A percentile compares a stretch with the other conserved stretches of the same genome.
phyloP scores from a whole-genome alignment of 1,140 invertebrate genomes.

The Sarcophaga bullata region DNA sequence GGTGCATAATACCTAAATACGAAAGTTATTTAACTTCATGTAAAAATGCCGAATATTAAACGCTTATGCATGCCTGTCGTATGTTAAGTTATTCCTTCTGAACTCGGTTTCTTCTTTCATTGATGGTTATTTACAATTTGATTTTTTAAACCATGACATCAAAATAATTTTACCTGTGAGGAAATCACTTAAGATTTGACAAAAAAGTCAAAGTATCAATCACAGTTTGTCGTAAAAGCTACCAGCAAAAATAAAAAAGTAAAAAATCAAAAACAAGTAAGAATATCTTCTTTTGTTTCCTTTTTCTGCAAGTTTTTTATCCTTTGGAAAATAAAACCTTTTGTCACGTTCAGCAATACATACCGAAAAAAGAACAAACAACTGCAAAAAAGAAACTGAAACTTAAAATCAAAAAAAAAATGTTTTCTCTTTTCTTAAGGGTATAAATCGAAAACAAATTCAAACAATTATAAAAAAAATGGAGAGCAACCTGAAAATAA shows the following conservation, averaged over 20 bases:
- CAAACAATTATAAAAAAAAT: conserved; percentile 6
- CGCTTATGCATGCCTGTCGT: too few relatives aligned
- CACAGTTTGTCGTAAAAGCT: neutral
- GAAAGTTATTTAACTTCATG: too few relatives aligned
- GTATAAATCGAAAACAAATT: neutral
- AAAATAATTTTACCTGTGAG: neutral
- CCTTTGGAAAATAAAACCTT: neutral
- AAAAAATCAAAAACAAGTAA: neutral
- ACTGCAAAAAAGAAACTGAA: neutral
- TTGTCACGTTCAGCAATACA: conserved; percentile 4
- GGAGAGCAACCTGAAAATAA: neutral
- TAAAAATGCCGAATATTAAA: too few relatives aligned
- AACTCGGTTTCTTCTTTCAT: neutral
- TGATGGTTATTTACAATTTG: neutral
- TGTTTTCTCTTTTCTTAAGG: neutral
- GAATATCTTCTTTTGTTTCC: neutral
- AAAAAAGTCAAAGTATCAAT: conserved; percentile 24
- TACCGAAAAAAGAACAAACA: conserved; percentile 5
- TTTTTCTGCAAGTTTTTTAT: neutral
- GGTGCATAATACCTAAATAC: too few relatives aligned
- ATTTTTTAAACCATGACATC: neutral
- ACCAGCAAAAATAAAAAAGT: neutral
- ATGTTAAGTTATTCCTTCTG: too few relatives aligned
- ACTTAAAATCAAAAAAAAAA: neutral
- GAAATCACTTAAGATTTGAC: neutral